A percentile compares a stretch with the other conserved stretches of the same genome.
Evolutionary conservation across 1,140 invertebrate species (phyloP).

Genomic region (Physella acuta): DNA sequence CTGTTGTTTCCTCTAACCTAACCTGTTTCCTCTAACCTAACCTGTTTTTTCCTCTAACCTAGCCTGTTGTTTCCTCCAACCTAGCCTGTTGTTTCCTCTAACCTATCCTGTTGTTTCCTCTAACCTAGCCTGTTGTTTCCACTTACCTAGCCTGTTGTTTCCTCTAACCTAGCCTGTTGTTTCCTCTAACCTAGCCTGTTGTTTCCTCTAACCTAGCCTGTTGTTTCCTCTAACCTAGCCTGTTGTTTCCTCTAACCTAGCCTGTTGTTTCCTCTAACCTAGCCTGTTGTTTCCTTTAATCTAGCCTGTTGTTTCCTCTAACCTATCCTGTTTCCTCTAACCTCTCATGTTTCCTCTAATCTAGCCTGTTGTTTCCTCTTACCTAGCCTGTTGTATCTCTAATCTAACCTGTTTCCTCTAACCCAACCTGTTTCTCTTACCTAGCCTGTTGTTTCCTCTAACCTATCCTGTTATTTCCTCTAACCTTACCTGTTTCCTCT

Average conservation of each 20-base stretch:
- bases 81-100: no score
- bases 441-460: background rate
- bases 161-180: no score
- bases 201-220: constrained; percentile 25
- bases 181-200: no score
- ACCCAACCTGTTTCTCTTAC: constrained; percentile 13
- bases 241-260: no score
- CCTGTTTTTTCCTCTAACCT: constrained; percentile 24
- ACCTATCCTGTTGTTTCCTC: background rate
- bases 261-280: no score
- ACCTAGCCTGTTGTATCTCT: constrained; percentile 3
- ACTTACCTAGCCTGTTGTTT: background rate
- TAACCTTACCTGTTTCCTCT: background rate
- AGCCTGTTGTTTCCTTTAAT: background rate
- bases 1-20: no score
- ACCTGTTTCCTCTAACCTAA: constrained; percentile 7
- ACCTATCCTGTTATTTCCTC: no score
- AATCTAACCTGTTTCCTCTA: constrained; percentile 41
- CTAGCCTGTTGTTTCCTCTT: no score
- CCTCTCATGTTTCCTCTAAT: no score
- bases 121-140: constrained; percentile 31
- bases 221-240: constrained; percentile 18
- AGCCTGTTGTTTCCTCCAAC: no score
- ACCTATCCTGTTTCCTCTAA: background rate
- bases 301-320: constrained; percentile 30